Evolutionary conservation across 1,140 invertebrate species (phyloP).

Genomic region (Chlorops oryzae): DNA sequence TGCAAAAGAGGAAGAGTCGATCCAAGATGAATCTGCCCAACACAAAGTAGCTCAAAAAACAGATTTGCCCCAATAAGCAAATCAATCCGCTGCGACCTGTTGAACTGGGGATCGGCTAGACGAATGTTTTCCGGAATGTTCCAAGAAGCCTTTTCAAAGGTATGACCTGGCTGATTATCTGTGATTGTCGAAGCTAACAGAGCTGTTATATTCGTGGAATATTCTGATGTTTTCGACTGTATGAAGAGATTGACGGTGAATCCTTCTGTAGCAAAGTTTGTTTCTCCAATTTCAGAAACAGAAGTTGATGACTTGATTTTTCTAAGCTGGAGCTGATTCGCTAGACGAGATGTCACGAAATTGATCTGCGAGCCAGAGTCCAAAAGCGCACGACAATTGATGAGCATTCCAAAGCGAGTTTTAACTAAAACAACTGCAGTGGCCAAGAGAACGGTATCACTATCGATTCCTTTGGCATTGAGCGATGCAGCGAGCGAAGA

Average conservation of each 20-base stretch:
- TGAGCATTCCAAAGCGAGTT: not conserved
- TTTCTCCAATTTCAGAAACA: constrained; percentile 6
- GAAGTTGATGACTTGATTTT: not conserved
- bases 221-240: not conserved
- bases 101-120: no score
- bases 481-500: no score
- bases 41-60: no score
- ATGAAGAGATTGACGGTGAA: not conserved
- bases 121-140: no score
- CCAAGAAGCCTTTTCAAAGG: no score
- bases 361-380: constrained; percentile 12
- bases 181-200: not conserved
- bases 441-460: no score
- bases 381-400: constrained; percentile 5
- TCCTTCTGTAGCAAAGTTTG: not conserved
- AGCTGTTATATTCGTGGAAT: constrained; percentile 13
- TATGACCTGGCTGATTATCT: not conserved
- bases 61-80: no score
- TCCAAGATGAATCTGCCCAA: no score
- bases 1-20: no score
- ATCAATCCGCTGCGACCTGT: no score
- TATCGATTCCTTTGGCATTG: no score
- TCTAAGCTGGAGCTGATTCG: constrained; percentile 3
- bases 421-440: constrained; percentile 8
- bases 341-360: constrained; percentile 5